Evolutionary conservation across 2,113 vertebrate genomes (phyloP), one percentile per base, ranked within the genome.

Genomic region (Phasianus colchicus): DNA sequence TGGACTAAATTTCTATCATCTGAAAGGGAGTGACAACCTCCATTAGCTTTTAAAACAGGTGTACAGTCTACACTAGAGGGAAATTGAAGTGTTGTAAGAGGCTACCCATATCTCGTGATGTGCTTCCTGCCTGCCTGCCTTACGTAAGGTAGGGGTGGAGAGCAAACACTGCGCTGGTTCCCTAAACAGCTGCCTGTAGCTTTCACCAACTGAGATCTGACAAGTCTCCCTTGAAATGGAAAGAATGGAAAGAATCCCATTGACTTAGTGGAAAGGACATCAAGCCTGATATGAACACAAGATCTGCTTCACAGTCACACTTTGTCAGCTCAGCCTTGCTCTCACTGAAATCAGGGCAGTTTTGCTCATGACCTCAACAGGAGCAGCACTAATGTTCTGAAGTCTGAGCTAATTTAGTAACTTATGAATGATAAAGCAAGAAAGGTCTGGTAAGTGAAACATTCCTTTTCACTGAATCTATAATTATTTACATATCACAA

Each of bases 171-270:
- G 36, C 3, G 17, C 54, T 45, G 75, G 17, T 20, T 57, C 38
- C 47, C 78, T 54, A n/a, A 63, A 47, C 79, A 92, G 95, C 79
- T 93, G 79, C 60, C 60, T 38, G 40, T 30, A 55, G 85, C 60
- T 64, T 78, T 78, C 72, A 81, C 42, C 76, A 71, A 20, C 60
- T 38, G 40, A 76, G 47, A 83, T 64, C 66, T 93, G 84, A 85
- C 55, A 36, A 80, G 61, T 38, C 43, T 67, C 69, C 52, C 52
- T 15, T 60, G 69, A 83, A 89, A 88, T 61, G 55, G 88, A 82
- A 95, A 88, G 43, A 85, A 95, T 43, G 48, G 75, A 85, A 95
- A 87, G 58, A 78, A 43, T 92, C 27, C 54, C 74, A 64, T 10
- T 91, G 89, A 83, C 86, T 90, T 69, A 78, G 47, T 36, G 50